Percentiles rank a stretch among this genome's conserved stretches.
Evolutionary conservation across 2,888 invertebrate species (phyloP).

Genomic region (Aplocera efformata): DNA sequence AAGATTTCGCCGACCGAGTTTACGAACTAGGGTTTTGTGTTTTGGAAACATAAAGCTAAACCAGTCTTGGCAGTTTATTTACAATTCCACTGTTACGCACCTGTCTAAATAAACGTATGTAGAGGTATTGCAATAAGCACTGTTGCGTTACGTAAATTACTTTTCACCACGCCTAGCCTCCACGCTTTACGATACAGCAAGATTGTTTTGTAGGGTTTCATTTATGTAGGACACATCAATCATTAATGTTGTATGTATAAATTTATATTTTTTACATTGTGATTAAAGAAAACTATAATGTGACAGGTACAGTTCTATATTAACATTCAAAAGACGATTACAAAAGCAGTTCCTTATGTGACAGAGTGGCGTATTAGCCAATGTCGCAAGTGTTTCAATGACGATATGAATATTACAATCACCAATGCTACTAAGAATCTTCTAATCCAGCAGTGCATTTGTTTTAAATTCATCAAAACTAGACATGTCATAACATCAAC

Average conservation of each 20-base stretch:
- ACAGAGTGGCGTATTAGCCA: constrained; percentile 37
- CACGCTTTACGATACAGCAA: too few relatives aligned
- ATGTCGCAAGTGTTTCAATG: constrained; percentile 46
- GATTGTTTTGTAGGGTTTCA: too few relatives aligned
- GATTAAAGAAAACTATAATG: constrained; percentile 5
- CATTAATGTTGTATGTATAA: too few relatives aligned
- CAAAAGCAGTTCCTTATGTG: constrained; percentile 52
- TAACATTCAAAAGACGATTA: constrained; percentile 44
- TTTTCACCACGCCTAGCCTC: background rate
- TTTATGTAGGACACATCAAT: too few relatives aligned
- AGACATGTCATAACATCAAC: constrained; percentile 59
- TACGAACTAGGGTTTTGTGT: constrained; percentile 32
- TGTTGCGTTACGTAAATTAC: constrained; percentile 13
- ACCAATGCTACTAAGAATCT: background rate
- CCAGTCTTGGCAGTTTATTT: constrained; percentile 22
- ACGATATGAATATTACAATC: constrained; percentile 33
- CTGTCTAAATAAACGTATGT: constrained; percentile 53
- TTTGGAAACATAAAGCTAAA: constrained; percentile 32
- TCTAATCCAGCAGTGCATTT: constrained; percentile 13
- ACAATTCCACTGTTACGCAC: constrained; percentile 30
- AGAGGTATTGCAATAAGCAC: constrained; percentile 12
- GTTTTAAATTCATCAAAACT: constrained; percentile 32
- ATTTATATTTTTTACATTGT: background rate
- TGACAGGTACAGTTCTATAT: constrained; percentile 34
- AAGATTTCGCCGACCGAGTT: constrained; percentile 47